phyloP scores from a whole-genome alignment of 2,113 vertebrate genomes.

The Zosterops borbonicus region DNA sequence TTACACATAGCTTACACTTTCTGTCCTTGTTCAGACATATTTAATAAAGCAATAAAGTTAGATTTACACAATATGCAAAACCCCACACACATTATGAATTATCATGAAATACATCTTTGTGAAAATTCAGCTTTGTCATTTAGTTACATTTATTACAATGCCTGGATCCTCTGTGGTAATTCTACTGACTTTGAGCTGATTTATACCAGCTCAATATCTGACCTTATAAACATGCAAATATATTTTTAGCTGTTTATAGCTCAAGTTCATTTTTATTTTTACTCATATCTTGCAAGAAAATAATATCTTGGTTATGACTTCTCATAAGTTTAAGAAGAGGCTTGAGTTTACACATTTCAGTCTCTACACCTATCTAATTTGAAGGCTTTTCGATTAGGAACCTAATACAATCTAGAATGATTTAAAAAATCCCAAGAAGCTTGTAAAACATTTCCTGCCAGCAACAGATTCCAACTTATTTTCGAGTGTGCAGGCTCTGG shows the following conservation, averaged over 20 bases:
- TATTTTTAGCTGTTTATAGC: conserved; percentile 34
- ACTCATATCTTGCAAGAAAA: not conserved
- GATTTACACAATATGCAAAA: conserved; percentile 37
- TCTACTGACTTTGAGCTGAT: conserved; percentile 43
- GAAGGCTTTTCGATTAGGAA: not conserved
- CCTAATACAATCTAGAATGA: not conserved
- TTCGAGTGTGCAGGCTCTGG: not conserved
- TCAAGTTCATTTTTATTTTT: conserved; percentile 22
- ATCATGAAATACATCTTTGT: not conserved
- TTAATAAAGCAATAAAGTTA: conserved; percentile 43
- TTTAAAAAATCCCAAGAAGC: not conserved
- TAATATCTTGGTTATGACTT: not conserved
- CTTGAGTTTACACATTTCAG: not conserved
- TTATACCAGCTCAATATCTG: conserved; percentile 40
- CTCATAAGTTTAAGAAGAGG: conserved; percentile 6
- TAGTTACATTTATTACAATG: conserved; percentile 29
- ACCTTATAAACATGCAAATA: conserved; percentile 49
- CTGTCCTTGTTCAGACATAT: not conserved
- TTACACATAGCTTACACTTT: not conserved
- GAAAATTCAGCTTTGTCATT: conserved; percentile 42
- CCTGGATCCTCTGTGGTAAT: not conserved
- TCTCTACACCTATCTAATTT: not conserved
- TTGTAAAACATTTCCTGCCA: not conserved
- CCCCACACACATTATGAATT: not conserved
- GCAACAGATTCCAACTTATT: not conserved